These are phyloP conservation scores for Struthio camelus DNA, from an alignment of 2,113 vertebrate genomes.

Conservation along the genomic window DNA sequence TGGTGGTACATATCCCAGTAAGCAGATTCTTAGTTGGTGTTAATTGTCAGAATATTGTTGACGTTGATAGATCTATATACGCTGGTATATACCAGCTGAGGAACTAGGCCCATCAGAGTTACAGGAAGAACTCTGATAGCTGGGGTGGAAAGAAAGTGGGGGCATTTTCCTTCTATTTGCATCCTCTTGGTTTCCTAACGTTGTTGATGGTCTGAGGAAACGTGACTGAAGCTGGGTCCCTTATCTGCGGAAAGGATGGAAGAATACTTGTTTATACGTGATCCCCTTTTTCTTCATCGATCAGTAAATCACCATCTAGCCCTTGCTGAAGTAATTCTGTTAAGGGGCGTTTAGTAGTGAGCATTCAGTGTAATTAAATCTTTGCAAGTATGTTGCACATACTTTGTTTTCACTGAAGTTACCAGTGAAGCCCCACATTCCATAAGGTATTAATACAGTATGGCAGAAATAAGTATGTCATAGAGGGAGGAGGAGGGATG, in stretches of 20 bases:
- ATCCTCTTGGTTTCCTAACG: neutral
- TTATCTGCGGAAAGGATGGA: neutral
- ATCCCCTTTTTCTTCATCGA: neutral
- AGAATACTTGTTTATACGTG: neutral
- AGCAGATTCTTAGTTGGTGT: neutral
- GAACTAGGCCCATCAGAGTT: neutral
- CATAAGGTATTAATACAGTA: neutral
- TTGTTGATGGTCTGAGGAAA: neutral
- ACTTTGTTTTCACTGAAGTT: conserved; percentile 11
- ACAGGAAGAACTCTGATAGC: neutral
- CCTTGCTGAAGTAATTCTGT: neutral
- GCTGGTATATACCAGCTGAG: neutral
- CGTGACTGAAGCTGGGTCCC: neutral
- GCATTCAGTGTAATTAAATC: conserved; percentile 3
- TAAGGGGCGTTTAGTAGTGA: neutral
- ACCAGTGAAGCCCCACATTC: neutral
- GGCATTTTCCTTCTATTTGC: neutral
- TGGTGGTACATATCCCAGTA: neutral
- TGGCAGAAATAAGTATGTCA: conserved; percentile 32
- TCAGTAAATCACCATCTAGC: neutral
- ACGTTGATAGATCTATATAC: no score
- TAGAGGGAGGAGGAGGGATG: conserved; percentile 30
- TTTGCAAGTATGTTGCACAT: neutral
- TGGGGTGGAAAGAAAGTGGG: neutral
- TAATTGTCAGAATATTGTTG: neutral